These are phyloP conservation scores for Decapterus maruadsi DNA, from an alignment of 2,797 vertebrate genomes.

Conservation along the genomic window DNA sequence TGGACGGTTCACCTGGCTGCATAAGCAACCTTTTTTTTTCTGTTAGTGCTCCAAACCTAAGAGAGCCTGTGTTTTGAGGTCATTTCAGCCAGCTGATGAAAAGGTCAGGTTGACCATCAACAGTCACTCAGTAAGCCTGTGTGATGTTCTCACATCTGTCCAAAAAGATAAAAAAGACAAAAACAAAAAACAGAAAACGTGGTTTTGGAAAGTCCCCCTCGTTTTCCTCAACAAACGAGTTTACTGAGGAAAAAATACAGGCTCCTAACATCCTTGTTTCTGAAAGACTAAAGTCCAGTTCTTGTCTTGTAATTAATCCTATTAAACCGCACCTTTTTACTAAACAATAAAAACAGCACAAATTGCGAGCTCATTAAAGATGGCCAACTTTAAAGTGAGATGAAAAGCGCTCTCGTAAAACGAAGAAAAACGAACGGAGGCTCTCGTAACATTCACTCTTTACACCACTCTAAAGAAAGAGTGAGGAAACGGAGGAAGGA, in stretches of 20 bases:
- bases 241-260: background rate
- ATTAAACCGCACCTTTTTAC: slow-evolving; percentile 56
- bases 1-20: slow-evolving; percentile 67
- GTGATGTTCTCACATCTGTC: background rate
- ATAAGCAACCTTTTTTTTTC: slow-evolving; percentile 71
- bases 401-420: slow-evolving; percentile 67
- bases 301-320: slow-evolving; percentile 50
- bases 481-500: background rate
- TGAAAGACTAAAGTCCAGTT: slow-evolving; percentile 9
- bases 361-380: slow-evolving; percentile 62
- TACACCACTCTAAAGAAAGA: slow-evolving; percentile 16
- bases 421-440: slow-evolving; percentile 53
- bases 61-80: slow-evolving; percentile 49
- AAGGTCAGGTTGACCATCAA: slow-evolving; percentile 45
- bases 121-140: background rate
- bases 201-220: background rate
- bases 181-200: too few species aligned
- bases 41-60: slow-evolving; percentile 44
- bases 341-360: slow-evolving; percentile 62
- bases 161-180: background rate
- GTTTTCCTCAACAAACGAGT: background rate
- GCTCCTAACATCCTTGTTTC: slow-evolving; percentile 12
- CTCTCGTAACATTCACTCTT: slow-evolving; percentile 51
- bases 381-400: slow-evolving; percentile 48
- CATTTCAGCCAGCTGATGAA: slow-evolving; percentile 26